Percentiles rank a stretch among this genome's conserved stretches.
Evolutionary conservation across 2,113 vertebrate genomes (phyloP).

Genomic region (Camelus bactrianus): DNA sequence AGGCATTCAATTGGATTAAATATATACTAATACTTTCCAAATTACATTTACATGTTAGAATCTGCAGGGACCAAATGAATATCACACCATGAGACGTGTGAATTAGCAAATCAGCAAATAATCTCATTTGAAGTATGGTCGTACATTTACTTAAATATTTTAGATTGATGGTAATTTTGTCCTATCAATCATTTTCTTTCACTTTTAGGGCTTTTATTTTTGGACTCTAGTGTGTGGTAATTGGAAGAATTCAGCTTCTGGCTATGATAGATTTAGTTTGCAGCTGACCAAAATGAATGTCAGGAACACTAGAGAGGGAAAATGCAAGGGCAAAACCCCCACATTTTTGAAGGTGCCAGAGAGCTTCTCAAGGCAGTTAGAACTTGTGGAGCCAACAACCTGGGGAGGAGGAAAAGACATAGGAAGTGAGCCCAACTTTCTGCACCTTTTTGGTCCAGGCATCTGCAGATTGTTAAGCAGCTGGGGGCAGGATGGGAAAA

Average conservation of each 20-base stretch:
- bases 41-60: background rate
- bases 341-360: background rate
- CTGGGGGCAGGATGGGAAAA: background rate
- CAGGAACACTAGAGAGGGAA: conserved; percentile 16
- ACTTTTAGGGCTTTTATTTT: conserved; percentile 49
- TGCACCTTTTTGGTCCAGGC: background rate
- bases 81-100: background rate
- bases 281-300: conserved; percentile 6
- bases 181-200: conserved; percentile 28
- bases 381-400: background rate
- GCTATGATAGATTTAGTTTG: conserved; percentile 17
- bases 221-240: background rate
- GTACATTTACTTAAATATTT: conserved; percentile 43
- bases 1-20: conserved; percentile 44
- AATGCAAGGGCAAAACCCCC: background rate
- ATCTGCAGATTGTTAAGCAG: conserved; percentile 39
- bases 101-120: conserved; percentile 32
- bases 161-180: background rate
- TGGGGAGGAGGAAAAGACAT: background rate
- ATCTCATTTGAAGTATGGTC: background rate
- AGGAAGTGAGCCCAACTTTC: background rate
- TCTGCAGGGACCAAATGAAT: background rate
- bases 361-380: background rate
- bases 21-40: conserved; percentile 48
- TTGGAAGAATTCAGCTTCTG: conserved; percentile 29